Evolutionary conservation across 92 coral and sea anemone genomes (phyloP), one percentile per base, ranked within the genome.

Genomic region (Palythoa heliodiscus): DNA sequence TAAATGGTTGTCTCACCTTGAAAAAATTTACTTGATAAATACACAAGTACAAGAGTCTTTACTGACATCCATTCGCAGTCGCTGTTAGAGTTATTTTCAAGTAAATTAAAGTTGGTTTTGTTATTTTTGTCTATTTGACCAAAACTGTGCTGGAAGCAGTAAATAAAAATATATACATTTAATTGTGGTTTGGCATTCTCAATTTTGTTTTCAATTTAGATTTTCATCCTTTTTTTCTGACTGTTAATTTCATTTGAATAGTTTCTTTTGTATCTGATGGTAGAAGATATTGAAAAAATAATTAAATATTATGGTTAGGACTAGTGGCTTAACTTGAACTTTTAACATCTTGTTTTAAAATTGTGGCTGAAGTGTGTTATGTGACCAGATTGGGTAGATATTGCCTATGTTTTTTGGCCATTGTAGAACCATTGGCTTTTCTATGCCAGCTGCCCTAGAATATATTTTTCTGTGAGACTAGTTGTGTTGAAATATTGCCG

Each of bases 91-190:
- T 55, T 2, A 24, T 63, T 63, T 24, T 63, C 22, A 19, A 63
- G 5, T 11, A 63, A 43, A 3, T 63, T 58, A 58, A 58, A 19
- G 69, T n/a, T n/a, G 24, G 69, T 63, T 63, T 63, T 63, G 25
- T 63, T 58, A 55, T 63, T 63, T 63, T 63, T 63, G 69, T 23
- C 69, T 8, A 63, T 63, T 63, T 63, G 20, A 63, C 22, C 75
- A 70, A 64, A 70, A 43, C 64, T 83, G 86, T 76, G 81, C 81
- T 76, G 81, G 81, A 76, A 76, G 67, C 81, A 76, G 81, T 76
- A 53, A 76, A 5, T 52, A 3, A 15, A 17, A n/a, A 19, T 5
- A 19, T 63, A n/a, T 16, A 25, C 43, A 22, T 76, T 53, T 25
- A 15, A 52, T 29, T 23, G 47, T 14, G 58, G 13, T 22, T 71